Evolutionary conservation across 2,888 invertebrate species (phyloP).

Genomic region (Catocala nupta): DNA sequence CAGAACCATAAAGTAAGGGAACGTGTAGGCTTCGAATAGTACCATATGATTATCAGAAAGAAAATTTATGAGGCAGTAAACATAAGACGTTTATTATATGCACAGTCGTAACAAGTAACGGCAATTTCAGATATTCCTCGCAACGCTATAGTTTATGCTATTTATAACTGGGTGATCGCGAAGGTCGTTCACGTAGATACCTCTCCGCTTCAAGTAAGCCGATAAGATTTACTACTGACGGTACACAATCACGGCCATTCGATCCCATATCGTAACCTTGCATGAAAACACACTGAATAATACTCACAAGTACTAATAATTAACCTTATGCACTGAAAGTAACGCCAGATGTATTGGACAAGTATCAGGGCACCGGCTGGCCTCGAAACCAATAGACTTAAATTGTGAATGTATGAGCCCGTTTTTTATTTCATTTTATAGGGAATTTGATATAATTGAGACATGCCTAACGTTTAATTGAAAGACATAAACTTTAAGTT

Average conservation of each 20-base stretch:
- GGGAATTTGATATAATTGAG: constrained; percentile 38
- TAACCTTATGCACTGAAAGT: constrained; percentile 59
- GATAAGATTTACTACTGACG: constrained; percentile 67
- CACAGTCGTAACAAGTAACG: constrained; percentile 24
- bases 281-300: constrained; percentile 52
- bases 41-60: constrained; percentile 12
- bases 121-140: constrained; percentile 59
- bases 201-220: constrained; percentile 48
- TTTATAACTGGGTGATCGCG: constrained; percentile 62
- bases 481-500: not conserved
- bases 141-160: constrained; percentile 54
- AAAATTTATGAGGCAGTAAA: constrained; percentile 27
- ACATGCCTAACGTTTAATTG: constrained; percentile 7
- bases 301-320: constrained; percentile 37
- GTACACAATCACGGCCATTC: constrained; percentile 62
- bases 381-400: constrained; percentile 57
- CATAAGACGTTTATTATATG: constrained; percentile 24
- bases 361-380: constrained; percentile 56
- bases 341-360: constrained; percentile 57
- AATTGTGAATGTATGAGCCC: constrained; percentile 52
- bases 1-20: too few species aligned
- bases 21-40: not conserved
- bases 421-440: constrained; percentile 47
- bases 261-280: constrained; percentile 60
- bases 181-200: constrained; percentile 59